Percentiles rank a stretch among this genome's conserved stretches.
These are phyloP conservation scores for Ciconia stormi DNA, from an alignment of 2,113 vertebrate genomes.

Conservation along the genomic window DNA sequence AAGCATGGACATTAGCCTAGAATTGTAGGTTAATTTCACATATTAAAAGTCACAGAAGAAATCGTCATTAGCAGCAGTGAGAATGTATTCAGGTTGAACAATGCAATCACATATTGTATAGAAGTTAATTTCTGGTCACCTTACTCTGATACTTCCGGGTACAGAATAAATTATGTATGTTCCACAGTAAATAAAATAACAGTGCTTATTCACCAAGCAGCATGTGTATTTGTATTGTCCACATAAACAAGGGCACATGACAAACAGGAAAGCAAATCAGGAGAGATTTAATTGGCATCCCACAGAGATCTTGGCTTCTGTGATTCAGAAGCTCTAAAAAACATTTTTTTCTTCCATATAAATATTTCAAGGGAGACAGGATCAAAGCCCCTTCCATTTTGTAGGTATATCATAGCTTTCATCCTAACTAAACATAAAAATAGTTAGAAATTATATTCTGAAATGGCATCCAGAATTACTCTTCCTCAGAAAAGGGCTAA, in stretches of 20 bases:
- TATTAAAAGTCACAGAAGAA: neutral
- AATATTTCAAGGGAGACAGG: slow-evolving; percentile 59
- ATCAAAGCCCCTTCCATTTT: slow-evolving; percentile 55
- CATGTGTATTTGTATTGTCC: slow-evolving; percentile 24
- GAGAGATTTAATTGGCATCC: slow-evolving; percentile 66
- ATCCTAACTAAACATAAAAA: slow-evolving; percentile 17
- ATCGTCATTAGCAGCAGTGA: neutral
- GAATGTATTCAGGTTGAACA: neutral
- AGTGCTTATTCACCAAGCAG: slow-evolving; percentile 41
- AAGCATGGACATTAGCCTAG: neutral
- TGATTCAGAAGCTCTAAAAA: slow-evolving; percentile 30
- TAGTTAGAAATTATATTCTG: neutral
- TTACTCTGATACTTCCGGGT: neutral
- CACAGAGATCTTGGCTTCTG: slow-evolving; percentile 33
- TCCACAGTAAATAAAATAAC: slow-evolving; percentile 47
- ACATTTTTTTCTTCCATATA: slow-evolving; percentile 11
- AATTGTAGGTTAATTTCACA: neutral
- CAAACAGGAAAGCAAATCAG: slow-evolving; percentile 33
- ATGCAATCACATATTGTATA: neutral
- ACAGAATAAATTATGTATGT: neutral
- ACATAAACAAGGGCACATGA: slow-evolving; percentile 49
- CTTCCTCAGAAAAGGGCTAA: neutral
- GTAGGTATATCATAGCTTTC: slow-evolving; percentile 32
- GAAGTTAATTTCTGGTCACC: neutral
- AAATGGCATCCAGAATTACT: slow-evolving; percentile 7